Evolutionary conservation across 2,797 vertebrate genomes (phyloP), one percentile per base, ranked within the genome.

Genomic region (Streptopelia turtur): DNA sequence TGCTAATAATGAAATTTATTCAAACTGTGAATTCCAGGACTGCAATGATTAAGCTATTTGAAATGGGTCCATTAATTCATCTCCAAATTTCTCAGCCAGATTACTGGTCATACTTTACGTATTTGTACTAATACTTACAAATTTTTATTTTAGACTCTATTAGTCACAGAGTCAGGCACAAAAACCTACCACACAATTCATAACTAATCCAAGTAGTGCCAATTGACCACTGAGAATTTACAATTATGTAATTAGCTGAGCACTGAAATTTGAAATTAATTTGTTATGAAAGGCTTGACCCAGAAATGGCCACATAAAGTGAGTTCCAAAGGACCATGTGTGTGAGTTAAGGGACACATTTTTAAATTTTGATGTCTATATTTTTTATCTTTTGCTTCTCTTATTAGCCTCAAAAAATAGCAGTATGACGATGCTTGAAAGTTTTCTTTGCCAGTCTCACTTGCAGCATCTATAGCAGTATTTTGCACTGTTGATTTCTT

Each of bases 1-100:
- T 93, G 78, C 71, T 95, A 87, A 74, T 94, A 87, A 64, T 68
- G 83, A 94, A 78, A 94, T 92, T 89, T 93, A 91, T 94, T 94
- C 84, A 87, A 91, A 92, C 82, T 91, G 53, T 70, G 77, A 95
- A 91, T 94, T 95, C 76, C 89, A 94, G 56, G 52, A 60, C 87
- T 93, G 85, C 66, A 92, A 72, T 82, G 47, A 92, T 94, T 87
- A 76, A 87, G 49, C 60, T 49, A 64, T 77, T 94, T 91, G 87
- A 89, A 95, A 93, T 70, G 57, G 45, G 9, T 77, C 71, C 79
- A 87, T 21, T 56, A 91, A 77, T 35, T 74, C 68, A 85, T 91
- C 76, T 91, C 64, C 61, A 64, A 75, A 83, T 50, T 80, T 89
- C 79, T 92, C 69, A 57, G 56, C 53, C 81, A 77, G 66, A 64